Evolutionary conservation across 2,113 vertebrate genomes (phyloP).

Genomic region (Aegithalos caudatus): DNA sequence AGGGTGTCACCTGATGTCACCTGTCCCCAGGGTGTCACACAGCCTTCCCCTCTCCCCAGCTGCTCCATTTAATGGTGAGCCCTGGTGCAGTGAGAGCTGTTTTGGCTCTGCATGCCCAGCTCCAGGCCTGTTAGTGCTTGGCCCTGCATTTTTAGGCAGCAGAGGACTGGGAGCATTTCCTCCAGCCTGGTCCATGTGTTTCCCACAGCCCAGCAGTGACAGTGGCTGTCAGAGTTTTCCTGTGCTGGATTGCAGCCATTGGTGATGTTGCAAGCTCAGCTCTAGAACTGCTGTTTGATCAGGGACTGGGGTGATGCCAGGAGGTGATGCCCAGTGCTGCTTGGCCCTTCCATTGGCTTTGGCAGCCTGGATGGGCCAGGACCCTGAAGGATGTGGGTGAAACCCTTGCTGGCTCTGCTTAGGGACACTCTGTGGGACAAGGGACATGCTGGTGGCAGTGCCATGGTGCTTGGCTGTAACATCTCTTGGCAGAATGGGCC

Average conservation of each 20-base stretch:
- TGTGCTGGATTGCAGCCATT: neutral
- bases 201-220: neutral
- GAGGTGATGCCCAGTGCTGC: neutral
- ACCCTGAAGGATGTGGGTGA: neutral
- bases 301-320: neutral
- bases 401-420: neutral
- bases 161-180: neutral
- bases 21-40: neutral
- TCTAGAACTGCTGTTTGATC: neutral
- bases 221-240: neutral
- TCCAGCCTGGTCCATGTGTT: neutral
- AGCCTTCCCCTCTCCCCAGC: neutral
- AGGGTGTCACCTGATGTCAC: neutral
- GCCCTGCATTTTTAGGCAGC: neutral
- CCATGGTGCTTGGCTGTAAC: fast-evolving
- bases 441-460: fast-evolving
- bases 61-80: neutral
- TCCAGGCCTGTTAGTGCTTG: neutral
- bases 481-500: fast-evolving
- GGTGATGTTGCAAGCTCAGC: too few relatives aligned
- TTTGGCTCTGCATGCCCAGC: neutral
- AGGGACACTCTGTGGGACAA: neutral
- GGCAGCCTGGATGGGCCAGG: neutral
- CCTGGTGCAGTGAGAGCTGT: neutral
- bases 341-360: fast-evolving